Evolutionary conservation across 2,888 invertebrate species (phyloP), one percentile per base, ranked within the genome.

Genomic region (Eudasyphora cyanicolor): DNA sequence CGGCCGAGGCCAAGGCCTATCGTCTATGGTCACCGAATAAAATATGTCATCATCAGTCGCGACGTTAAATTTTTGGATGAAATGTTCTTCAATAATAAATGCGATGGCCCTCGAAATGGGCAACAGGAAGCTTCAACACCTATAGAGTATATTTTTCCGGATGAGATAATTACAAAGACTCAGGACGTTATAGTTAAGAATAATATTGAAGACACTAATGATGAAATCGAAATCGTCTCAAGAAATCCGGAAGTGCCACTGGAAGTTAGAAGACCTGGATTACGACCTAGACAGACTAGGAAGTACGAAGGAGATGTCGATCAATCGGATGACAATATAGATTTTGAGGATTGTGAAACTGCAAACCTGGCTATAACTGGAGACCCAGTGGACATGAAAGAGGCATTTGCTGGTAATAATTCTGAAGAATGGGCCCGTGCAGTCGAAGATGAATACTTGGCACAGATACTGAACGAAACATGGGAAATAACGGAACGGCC

Each of bases 271-370:
- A 71, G 51, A 21, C 14, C 10, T 21, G 51, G 54, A 19, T 38
- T 71, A 38, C 71, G 70, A 27, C 70, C 70, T 3, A 49, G 49
- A 1, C 49, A 70, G 17, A 29, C 49, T 24, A 2, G 2, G 8
- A 51, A 51, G 14, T 38, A 38, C 69, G 45, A 69, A 21, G n/a
- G 45, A 14, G 49, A 49, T 19, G 27, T 14, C 4, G 8, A 12
- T 5, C 57, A 85, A 84, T 60, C 76, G 84, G 2, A 14, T 86
- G 83, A 86, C n/a, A 82, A 83, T 21, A 84, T 62, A 54, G 83
- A 83, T 67, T 49, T 75, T 45, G 35, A 29, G 8, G 62, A 32
- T 27, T 12, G 12, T 62, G 29, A 29, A 8, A 6, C n/a, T 62
- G n/a, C 21, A 57, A 12, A 29, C 8, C 29, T 60, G 12, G 21